Conservation (phyloP, 2,113 vertebrate species). For the Leucoraja erinaceus region DNA sequence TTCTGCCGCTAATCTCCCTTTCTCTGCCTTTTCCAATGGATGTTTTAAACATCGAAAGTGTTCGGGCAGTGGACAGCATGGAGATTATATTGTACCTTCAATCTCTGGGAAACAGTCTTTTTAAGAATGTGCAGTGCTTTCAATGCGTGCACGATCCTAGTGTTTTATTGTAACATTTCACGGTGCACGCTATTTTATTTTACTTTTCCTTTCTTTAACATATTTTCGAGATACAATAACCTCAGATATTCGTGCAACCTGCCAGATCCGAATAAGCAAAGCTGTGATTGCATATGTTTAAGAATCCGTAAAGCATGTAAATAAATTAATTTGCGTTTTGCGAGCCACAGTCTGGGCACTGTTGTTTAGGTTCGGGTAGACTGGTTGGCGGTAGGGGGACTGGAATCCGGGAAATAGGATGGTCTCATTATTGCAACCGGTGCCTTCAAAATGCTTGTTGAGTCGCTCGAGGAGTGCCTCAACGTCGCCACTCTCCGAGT, state of each 20-base stretch:
- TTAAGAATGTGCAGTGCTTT: neutral
- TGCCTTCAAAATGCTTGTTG: constrained; percentile 20
- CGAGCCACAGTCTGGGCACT: neutral
- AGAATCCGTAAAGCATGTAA: neutral
- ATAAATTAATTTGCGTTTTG: neutral
- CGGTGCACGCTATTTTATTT: neutral
- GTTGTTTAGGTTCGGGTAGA: neutral
- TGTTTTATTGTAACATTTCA: neutral
- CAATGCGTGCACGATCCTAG: too few species aligned
- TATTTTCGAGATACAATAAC: neutral
- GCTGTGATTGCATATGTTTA: neutral
- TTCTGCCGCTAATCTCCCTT: neutral
- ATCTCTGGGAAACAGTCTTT: neutral
- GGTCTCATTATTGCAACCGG: constrained; percentile 3
- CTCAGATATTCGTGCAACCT: neutral
- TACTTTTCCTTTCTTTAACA: neutral
- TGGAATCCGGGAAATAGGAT: neutral
- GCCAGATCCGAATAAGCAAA: neutral
- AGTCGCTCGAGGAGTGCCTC: neutral
- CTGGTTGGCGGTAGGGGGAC: neutral
- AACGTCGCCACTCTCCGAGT: neutral
- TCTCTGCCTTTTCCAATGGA: neutral
- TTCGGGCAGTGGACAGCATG: neutral
- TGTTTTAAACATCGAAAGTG: neutral
- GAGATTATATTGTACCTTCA: too few species aligned